Evolutionary conservation across 2,113 vertebrate species (phyloP).

Genomic region (Neodontobutis hainanensis): DNA sequence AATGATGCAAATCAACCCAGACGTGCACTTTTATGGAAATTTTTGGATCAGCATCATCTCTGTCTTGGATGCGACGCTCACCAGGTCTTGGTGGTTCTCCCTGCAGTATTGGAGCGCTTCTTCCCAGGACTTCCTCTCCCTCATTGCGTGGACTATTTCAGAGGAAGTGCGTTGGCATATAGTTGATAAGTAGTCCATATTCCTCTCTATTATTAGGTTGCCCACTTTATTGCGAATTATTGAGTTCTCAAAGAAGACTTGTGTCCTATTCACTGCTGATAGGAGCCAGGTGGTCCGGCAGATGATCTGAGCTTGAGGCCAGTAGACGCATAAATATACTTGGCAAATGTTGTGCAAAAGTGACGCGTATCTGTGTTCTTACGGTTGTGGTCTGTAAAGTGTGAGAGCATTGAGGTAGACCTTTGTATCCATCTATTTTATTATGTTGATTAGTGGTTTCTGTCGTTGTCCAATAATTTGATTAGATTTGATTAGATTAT

Average conservation of each 20-base stretch:
- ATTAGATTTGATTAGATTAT: no score
- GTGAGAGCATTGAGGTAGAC: no score
- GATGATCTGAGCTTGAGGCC: constrained; percentile 1
- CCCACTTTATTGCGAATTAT: no score
- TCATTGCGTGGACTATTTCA: constrained; percentile 18
- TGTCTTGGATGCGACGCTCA: constrained; percentile 30
- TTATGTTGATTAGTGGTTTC: no score
- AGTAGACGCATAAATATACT: constrained; percentile 26
- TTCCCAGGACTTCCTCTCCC: constrained; percentile 36
- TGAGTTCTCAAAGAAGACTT: no score
- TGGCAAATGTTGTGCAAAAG: constrained; percentile 10
- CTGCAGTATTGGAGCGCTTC: no score
- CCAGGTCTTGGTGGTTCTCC: constrained; percentile 23
- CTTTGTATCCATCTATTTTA: no score
- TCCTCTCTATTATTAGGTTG: accelerated
- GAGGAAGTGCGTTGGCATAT: accelerated
- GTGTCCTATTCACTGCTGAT: not conserved
- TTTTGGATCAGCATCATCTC: constrained; percentile 49
- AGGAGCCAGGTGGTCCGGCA: constrained; percentile 38
- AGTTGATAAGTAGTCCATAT: accelerated
- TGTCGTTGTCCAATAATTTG: no score
- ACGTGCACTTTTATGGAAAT: no score
- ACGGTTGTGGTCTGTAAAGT: no score
- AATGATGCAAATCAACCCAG: constrained; percentile 52
- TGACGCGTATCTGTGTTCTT: no score